Percentiles rank a stretch among this genome's conserved stretches.
Evolutionary conservation across 2,113 vertebrate genomes (phyloP).

Genomic region (Microcebus griseorufus): DNA sequence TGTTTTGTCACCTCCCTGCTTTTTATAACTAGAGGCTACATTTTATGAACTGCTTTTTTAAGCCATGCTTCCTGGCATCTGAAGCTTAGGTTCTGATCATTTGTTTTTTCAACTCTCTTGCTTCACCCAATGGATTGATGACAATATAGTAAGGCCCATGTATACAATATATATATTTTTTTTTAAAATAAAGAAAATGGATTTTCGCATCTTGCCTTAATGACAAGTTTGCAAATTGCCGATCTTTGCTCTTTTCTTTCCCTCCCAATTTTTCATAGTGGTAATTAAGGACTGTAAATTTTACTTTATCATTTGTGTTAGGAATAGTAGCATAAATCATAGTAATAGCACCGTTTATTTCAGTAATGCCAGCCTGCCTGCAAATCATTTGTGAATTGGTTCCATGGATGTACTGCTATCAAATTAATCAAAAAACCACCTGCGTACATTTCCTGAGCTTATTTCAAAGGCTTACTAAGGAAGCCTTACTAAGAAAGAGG

Average conservation of each 20-base stretch:
- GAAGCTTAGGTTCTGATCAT: slow-evolving; percentile 36
- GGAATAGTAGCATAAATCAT: slow-evolving; percentile 74
- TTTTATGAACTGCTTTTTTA: neutral
- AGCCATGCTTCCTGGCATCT: neutral
- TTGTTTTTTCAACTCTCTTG: neutral
- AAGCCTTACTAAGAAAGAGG: neutral
- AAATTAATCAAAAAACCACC: slow-evolving; percentile 78
- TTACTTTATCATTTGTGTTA: slow-evolving; percentile 79
- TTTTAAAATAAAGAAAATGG: slow-evolving; percentile 41
- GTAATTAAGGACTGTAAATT: slow-evolving; percentile 77
- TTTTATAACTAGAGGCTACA: neutral
- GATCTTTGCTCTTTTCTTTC: slow-evolving; percentile 67
- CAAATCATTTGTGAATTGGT: slow-evolving; percentile 77
- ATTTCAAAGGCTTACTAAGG: slow-evolving; percentile 47
- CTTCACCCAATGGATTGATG: neutral
- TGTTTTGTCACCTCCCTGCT: neutral
- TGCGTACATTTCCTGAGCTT: slow-evolving; percentile 65
- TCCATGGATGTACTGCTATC: slow-evolving; percentile 76
- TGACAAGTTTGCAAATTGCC: slow-evolving; percentile 76
- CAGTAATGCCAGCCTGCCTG: slow-evolving; percentile 71
- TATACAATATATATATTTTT: neutral
- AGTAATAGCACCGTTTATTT: slow-evolving; percentile 79
- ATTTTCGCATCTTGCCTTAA: slow-evolving; percentile 62
- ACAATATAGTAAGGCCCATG: slow-evolving; percentile 35
- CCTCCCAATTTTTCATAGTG: slow-evolving; percentile 62